Conservation (phyloP, 2,797 vertebrate species). For the Leucoraja ocellata region DNA sequence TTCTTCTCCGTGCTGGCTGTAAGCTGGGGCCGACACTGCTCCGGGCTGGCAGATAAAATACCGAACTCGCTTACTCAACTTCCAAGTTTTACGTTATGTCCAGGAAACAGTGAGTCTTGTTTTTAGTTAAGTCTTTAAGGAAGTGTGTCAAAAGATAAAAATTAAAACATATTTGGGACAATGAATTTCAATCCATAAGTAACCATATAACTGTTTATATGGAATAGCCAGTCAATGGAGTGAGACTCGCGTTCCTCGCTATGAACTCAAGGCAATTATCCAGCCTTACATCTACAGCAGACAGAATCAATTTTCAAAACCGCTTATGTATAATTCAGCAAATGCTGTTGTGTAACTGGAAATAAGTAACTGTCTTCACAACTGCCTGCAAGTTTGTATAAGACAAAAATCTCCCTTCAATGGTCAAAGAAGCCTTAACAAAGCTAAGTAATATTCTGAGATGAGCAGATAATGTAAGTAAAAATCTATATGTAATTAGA, state of each 20-base stretch:
- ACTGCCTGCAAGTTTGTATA: constrained; percentile 20
- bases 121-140: background rate
- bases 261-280: constrained; percentile 39
- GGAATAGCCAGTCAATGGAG: constrained; percentile 37
- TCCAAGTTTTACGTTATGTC: background rate
- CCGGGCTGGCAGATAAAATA: too few relatives aligned
- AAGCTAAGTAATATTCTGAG: background rate
- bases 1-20: too few relatives aligned
- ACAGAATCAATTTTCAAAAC: constrained; percentile 47
- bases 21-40: too few relatives aligned
- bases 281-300: constrained; percentile 42
- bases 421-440: background rate
- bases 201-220: background rate
- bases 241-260: constrained; percentile 33
- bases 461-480: constrained; percentile 11
- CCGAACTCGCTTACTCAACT: background rate
- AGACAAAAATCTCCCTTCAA: background rate
- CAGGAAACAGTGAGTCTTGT: background rate
- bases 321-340: constrained; percentile 47
- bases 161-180: background rate
- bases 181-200: background rate
- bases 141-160: background rate
- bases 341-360: constrained; percentile 44
- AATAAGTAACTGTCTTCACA: constrained; percentile 41
- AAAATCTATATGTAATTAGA: constrained; percentile 26